phyloP scores from a whole-genome alignment of 2,888 invertebrate species.

The Suillia variegata region DNA sequence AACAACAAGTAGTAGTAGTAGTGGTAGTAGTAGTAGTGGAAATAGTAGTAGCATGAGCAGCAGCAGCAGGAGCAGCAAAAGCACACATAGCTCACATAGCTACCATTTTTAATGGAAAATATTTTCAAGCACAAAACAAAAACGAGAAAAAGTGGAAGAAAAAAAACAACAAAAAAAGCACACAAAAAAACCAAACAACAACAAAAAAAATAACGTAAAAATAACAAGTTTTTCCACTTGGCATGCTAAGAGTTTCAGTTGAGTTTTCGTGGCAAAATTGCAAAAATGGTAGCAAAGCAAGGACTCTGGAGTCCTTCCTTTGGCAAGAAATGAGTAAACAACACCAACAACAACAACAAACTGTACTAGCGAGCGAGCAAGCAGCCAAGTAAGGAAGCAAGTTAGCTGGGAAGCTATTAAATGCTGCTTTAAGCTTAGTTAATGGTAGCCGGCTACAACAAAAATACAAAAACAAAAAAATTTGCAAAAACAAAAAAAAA shows the following conservation, averaged over 20 bases:
- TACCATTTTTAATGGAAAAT: slow-evolving; percentile 30
- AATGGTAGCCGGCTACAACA: too few relatives aligned
- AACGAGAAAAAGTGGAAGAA: too few relatives aligned
- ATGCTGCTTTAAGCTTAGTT: slow-evolving; percentile 26
- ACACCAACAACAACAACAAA: neutral
- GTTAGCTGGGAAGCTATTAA: slow-evolving; percentile 18
- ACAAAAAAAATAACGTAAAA: slow-evolving; percentile 1
- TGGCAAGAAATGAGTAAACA: neutral
- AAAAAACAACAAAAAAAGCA: neutral
- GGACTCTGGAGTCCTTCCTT: neutral
- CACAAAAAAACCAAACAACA: neutral
- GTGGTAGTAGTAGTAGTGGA: neutral
- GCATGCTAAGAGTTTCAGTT: slow-evolving; percentile 7
- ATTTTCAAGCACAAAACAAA: slow-evolving; percentile 8
- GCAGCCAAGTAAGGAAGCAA: too few relatives aligned
- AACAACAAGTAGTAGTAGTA: neutral
- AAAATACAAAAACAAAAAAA: slow-evolving; percentile 9
- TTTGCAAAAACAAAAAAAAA: neutral
- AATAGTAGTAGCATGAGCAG: neutral
- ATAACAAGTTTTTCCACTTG: slow-evolving; percentile 18
- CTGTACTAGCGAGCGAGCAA: neutral
- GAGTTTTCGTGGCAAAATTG: neutral
- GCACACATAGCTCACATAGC: neutral
- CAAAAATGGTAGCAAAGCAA: neutral
- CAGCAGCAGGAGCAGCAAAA: neutral